A percentile compares a stretch with the other conserved stretches of the same genome.
Evolutionary conservation across 1,140 invertebrate genomes (phyloP).

Genomic region (Drosophila santomea): DNA sequence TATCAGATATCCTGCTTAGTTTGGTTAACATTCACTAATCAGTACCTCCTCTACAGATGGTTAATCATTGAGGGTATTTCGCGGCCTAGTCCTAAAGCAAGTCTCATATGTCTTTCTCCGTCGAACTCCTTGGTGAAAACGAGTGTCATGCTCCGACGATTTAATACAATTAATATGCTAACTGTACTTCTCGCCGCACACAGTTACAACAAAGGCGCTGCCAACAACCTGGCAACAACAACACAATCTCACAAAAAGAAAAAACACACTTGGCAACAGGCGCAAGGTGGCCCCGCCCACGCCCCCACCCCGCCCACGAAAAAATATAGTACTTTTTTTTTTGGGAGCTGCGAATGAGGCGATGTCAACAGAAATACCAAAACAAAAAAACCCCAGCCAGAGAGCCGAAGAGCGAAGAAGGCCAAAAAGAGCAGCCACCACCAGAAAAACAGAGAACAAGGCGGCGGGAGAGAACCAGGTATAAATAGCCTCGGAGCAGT

Average conservation of each 20-base stretch:
- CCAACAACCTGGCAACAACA: conserved; percentile 49
- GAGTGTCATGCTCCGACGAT: conserved; percentile 67
- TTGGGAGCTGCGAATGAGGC: conserved; percentile 71
- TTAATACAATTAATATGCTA: conserved; percentile 83
- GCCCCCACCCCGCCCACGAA: conserved; percentile 37
- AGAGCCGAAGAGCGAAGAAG: conserved; percentile 9
- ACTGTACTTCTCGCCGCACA: conserved; percentile 77
- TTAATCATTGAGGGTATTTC: neutral
- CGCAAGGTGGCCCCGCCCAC: conserved; percentile 66
- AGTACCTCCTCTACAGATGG: no score
- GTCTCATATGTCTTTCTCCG: neutral
- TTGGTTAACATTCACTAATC: neutral
- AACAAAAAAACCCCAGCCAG: conserved; percentile 63
- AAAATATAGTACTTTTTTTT: conserved; percentile 40
- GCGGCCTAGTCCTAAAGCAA: neutral
- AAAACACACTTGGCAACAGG: conserved; percentile 66
- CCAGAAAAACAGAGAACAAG: conserved; percentile 8
- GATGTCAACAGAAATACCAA: conserved; percentile 84
- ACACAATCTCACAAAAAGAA: neutral
- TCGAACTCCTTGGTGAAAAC: conserved; percentile 18
- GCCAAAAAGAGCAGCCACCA: conserved; percentile 25
- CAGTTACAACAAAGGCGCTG: conserved; percentile 55
- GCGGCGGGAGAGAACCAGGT: conserved; percentile 37
- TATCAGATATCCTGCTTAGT: neutral
- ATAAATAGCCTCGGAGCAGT: conserved; percentile 49